Conservation (phyloP, 2,113 vertebrate species). For the Anhinga anhinga region DNA sequence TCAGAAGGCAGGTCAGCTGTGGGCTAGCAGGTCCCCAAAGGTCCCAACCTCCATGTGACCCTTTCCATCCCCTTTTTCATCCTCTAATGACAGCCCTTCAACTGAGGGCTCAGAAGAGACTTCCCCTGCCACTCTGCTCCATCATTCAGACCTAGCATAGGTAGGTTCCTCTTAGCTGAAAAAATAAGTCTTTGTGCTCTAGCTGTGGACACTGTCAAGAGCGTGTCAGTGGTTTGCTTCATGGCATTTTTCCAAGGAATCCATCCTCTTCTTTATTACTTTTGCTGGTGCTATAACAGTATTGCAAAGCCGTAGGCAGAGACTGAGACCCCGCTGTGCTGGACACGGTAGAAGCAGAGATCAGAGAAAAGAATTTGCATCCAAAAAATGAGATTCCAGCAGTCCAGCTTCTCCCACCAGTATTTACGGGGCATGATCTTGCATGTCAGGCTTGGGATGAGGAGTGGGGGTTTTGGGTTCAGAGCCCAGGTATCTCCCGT, state of each 20-base stretch:
- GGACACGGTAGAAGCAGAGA: background rate
- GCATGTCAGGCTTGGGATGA: background rate
- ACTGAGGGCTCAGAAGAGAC: background rate
- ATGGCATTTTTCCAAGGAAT: background rate
- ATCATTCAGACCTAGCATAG: background rate
- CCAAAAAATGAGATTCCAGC: background rate
- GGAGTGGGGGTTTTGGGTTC: background rate
- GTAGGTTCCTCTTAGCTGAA: background rate
- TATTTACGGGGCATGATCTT: background rate
- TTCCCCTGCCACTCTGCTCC: background rate
- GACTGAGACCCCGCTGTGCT: background rate
- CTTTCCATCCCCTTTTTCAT: background rate
- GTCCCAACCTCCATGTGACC: fast-evolving
- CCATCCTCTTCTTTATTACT: background rate
- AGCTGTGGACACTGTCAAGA: background rate
- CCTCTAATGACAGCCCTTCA: background rate
- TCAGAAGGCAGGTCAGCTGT: background rate
- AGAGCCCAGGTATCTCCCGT: background rate
- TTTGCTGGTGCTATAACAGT: background rate
- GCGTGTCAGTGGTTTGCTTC: background rate
- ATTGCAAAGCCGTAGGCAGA: background rate
- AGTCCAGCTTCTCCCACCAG: background rate
- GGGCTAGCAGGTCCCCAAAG: background rate
- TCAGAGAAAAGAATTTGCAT: background rate
- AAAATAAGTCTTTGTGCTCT: background rate